A percentile compares a stretch with the other conserved stretches of the same genome.
Evolutionary conservation across 2,113 vertebrate genomes (phyloP).

Genomic region (Stomatorhinus ivindoensis): DNA sequence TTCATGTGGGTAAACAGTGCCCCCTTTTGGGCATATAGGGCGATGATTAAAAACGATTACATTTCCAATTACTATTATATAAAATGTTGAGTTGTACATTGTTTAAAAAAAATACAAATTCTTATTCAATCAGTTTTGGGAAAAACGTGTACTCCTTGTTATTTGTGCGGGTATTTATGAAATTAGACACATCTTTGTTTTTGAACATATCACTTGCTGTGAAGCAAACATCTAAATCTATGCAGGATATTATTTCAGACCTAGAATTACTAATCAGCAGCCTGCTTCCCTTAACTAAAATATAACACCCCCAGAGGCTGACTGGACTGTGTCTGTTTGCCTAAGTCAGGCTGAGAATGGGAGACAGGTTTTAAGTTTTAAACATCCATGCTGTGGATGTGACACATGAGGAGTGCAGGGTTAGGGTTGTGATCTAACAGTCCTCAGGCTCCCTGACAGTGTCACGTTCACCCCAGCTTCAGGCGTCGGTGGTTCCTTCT

Average conservation of each 20-base stretch:
- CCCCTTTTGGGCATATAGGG: background rate
- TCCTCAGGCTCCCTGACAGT: background rate
- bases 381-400: background rate
- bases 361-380: background rate
- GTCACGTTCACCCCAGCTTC: background rate
- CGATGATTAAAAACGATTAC: background rate
- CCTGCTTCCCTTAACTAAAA: background rate
- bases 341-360: background rate
- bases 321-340: background rate
- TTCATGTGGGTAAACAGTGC: constrained; percentile 8
- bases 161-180: background rate
- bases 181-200: background rate
- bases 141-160: background rate
- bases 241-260: background rate
- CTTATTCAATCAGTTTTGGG: background rate
- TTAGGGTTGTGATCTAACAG: background rate
- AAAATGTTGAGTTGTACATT: background rate
- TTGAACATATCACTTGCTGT: background rate
- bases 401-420: background rate
- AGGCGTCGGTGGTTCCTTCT: background rate
- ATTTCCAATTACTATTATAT: background rate
- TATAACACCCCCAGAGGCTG: background rate
- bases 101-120: background rate
- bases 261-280: background rate
- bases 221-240: background rate